A percentile compares a stretch with the other conserved stretches of the same genome.
phyloP scores from a whole-genome alignment of 2,113 vertebrate species.

The Psittacus erithacus region DNA sequence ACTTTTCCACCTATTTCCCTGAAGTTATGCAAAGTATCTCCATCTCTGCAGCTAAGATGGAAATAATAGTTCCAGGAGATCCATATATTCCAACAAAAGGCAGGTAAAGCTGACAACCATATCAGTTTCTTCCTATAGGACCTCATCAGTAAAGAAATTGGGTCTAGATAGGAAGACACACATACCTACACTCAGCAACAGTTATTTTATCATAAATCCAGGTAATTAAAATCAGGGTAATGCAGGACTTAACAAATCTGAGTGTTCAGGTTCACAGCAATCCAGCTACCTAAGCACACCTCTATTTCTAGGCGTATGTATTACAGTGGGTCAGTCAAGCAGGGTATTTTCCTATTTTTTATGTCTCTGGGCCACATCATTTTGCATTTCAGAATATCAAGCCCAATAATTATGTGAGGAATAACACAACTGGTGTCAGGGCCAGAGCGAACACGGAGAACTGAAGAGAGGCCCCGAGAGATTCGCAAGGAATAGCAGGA shows the following conservation, averaged over 20 bases:
- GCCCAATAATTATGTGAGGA: neutral
- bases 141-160: neutral
- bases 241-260: neutral
- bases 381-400: neutral
- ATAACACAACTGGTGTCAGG: neutral
- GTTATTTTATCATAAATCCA: neutral
- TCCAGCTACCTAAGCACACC: neutral
- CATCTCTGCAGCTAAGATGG: neutral
- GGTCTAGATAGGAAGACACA: neutral
- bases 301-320: neutral
- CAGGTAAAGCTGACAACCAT: neutral
- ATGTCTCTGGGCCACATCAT: neutral
- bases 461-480: neutral
- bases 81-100: neutral
- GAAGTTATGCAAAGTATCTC: neutral
- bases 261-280: neutral
- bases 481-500: neutral
- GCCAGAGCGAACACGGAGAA: neutral
- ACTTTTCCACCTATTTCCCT: neutral
- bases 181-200: neutral
- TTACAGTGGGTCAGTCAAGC: neutral
- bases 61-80: neutral
- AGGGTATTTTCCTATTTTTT: neutral
- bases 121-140: neutral
- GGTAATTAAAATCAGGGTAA: neutral